These are phyloP conservation scores for Aulostomus chinensis DNA, from an alignment of 2,797 vertebrate species.

Conservation along the genomic window DNA sequence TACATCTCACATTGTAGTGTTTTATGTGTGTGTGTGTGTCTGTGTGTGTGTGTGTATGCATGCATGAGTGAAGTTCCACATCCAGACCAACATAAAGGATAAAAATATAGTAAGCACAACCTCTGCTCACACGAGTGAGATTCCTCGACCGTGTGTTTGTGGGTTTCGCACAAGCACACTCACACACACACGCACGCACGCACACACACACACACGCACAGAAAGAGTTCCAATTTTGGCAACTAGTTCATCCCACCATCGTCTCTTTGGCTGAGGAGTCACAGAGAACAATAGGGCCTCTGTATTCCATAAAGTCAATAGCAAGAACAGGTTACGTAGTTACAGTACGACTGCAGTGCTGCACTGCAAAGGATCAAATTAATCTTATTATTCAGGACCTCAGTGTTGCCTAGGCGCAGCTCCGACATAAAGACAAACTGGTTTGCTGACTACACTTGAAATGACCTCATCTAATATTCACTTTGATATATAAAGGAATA, in stretches of 20 bases:
- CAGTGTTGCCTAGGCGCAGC: constrained; percentile 32
- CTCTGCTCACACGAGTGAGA: constrained; percentile 37
- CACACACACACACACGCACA: constrained; percentile 10
- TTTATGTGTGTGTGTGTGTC: constrained; percentile 6
- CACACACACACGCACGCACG: constrained; percentile 11
- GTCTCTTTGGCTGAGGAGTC: constrained; percentile 58
- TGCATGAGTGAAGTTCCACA: constrained; percentile 8
- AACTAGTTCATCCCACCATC: constrained; percentile 51
- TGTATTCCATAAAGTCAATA: constrained; percentile 55
- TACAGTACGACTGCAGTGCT: constrained; percentile 27
- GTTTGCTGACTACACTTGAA: constrained; percentile 67
- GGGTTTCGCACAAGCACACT: constrained; percentile 36
- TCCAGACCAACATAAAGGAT: constrained; percentile 17
- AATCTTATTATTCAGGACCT: constrained; percentile 43
- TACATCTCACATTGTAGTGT: neutral
- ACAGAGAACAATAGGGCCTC: constrained; percentile 59
- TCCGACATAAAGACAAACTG: constrained; percentile 41
- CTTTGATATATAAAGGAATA: constrained; percentile 53
- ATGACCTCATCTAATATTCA: constrained; percentile 67
- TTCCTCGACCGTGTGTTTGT: constrained; percentile 60
- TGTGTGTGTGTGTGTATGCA: constrained; percentile 5
- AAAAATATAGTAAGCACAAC: constrained; percentile 27
- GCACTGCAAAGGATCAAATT: constrained; percentile 36
- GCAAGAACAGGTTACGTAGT: constrained; percentile 36
- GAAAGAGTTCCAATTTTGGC: constrained; percentile 48